Conservation (phyloP, 2,888 invertebrate species). For the Unio pictorum region DNA sequence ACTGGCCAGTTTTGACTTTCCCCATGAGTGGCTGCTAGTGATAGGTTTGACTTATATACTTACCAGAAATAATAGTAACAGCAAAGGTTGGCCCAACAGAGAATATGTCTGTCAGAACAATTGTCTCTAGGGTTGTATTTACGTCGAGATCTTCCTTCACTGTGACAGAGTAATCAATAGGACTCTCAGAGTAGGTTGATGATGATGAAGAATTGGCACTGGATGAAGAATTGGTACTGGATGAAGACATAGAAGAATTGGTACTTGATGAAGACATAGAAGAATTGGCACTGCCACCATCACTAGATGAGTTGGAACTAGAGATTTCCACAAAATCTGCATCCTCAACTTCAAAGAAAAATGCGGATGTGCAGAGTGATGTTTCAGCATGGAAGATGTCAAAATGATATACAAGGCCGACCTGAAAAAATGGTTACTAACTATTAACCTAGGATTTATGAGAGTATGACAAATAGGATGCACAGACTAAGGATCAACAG, state of each 20-base stretch:
- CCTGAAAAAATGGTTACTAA: slow-evolving; percentile 16
- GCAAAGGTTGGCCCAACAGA: slow-evolving; percentile 35
- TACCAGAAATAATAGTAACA: too few relatives aligned
- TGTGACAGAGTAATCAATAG: slow-evolving; percentile 47
- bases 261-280: too few relatives aligned
- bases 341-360: slow-evolving; percentile 48
- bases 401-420: slow-evolving; percentile 43
- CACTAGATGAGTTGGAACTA: background rate
- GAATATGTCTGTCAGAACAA: slow-evolving; percentile 48
- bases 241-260: too few relatives aligned
- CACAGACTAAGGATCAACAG: too few relatives aligned
- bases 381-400: slow-evolving; percentile 57
- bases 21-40: too few relatives aligned
- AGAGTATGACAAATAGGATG: too few relatives aligned
- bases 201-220: too few relatives aligned
- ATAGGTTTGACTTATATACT: too few relatives aligned
- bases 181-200: slow-evolving; percentile 21
- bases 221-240: too few relatives aligned
- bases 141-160: slow-evolving; percentile 48
- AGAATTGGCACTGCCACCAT: too few relatives aligned
- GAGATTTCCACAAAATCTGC: slow-evolving; percentile 34
- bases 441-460: too few relatives aligned
- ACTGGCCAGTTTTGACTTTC: too few relatives aligned
- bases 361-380: slow-evolving; percentile 44
- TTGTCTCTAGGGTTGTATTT: slow-evolving; percentile 42